Percentiles rank a stretch among this genome's conserved stretches.
Conservation (phyloP, 2,888 invertebrate species). For the Synanthedon tipuliformis region DNA sequence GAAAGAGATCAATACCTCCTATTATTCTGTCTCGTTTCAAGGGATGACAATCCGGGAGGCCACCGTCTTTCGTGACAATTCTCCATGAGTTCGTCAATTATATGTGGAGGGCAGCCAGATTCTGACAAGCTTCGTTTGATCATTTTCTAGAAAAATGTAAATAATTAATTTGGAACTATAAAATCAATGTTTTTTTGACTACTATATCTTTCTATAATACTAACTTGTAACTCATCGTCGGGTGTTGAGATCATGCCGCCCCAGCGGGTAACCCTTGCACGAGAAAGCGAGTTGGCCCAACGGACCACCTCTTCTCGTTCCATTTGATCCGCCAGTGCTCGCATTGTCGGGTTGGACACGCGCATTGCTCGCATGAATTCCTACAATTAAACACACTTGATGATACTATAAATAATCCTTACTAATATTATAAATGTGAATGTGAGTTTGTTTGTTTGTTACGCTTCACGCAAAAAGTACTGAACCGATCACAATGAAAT, state of each 20-base stretch:
- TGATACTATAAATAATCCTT: too few relatives aligned
- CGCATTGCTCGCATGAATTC: slow-evolving; percentile 95
- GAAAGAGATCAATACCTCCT: slow-evolving; percentile 68
- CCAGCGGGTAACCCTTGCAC: slow-evolving; percentile 94
- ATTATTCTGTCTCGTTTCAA: slow-evolving; percentile 95
- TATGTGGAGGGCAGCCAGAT: slow-evolving; percentile 93
- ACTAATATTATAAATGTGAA: too few relatives aligned
- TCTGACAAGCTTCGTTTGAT: slow-evolving; percentile 93
- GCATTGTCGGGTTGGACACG: slow-evolving; percentile 90
- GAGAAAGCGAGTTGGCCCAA: slow-evolving; percentile 85
- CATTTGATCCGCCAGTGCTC: slow-evolving; percentile 93
- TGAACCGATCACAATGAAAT: too few relatives aligned
- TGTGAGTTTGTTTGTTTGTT: too few relatives aligned
- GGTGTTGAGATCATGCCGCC: slow-evolving; percentile 99
- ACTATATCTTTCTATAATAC: not conserved
- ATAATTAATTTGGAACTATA: not conserved
- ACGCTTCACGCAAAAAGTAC: too few relatives aligned
- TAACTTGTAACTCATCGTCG: slow-evolving; percentile 90
- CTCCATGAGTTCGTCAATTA: slow-evolving; percentile 95
- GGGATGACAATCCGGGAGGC: slow-evolving; percentile 92
- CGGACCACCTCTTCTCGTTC: slow-evolving; percentile 92
- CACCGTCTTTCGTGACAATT: slow-evolving; percentile 96
- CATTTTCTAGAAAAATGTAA: slow-evolving; percentile 77
- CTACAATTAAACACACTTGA: slow-evolving; percentile 31
- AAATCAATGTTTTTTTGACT: not conserved